Conservation (phyloP, 2,113 vertebrate species). For the Xenopus borealis region DNA sequence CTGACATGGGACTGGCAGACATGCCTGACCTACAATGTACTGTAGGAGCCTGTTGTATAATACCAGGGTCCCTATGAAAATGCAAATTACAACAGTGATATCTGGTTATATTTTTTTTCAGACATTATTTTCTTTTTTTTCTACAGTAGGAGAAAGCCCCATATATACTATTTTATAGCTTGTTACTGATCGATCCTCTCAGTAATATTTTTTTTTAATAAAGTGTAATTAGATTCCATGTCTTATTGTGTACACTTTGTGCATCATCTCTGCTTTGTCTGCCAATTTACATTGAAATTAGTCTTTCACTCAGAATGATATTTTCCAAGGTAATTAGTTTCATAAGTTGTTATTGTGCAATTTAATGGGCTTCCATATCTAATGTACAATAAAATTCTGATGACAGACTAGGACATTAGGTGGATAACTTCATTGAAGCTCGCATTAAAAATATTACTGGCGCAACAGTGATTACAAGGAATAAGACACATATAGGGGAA, state of each 20-base stretch:
- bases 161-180: not conserved
- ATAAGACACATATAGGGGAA: slow-evolving; percentile 46
- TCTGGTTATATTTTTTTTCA: too few species aligned
- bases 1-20: too few species aligned
- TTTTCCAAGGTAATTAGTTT: slow-evolving; percentile 26
- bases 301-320: slow-evolving; percentile 17
- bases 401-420: slow-evolving; percentile 22
- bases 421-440: slow-evolving; percentile 25
- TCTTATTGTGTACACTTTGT: not conserved
- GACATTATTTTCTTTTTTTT: too few species aligned
- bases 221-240: not conserved
- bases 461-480: slow-evolving; percentile 40
- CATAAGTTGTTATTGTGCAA: slow-evolving; percentile 14
- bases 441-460: slow-evolving; percentile 13
- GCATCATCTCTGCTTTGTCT: slow-evolving; percentile 23
- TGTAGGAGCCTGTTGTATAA: too few species aligned
- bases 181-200: not conserved
- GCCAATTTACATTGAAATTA: slow-evolving; percentile 25
- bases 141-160: too few species aligned
- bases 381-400: slow-evolving; percentile 25
- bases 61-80: too few species aligned
- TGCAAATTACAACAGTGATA: too few species aligned
- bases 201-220: not conserved
- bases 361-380: slow-evolving; percentile 4
- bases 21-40: too few species aligned